Base-by-base conservation (phyloP, 2,797 vertebrate species). In the Salarias fasciatus region DNA sequence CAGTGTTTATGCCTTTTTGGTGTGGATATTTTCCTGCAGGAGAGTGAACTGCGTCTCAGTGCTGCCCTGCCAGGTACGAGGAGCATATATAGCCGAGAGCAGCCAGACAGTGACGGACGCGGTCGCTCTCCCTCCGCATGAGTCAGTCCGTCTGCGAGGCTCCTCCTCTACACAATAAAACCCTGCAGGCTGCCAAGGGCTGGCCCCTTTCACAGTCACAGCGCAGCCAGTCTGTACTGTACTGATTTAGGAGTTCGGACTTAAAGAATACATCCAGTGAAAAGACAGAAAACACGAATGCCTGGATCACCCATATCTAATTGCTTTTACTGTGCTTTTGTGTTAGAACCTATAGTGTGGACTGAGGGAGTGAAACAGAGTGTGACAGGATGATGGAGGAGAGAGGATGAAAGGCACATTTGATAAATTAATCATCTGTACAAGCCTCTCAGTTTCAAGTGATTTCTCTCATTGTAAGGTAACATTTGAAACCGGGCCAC, bases 141-240 rank as follows among this genome's bases (percentile, higher is more conserved):
- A 92, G 75, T 92, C 91, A 92, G 85, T 79, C 69, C 53, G 81
- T 80, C 82, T 83, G 57, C 6, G 65, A 76, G 76, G 18, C 84
- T 66, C 83, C 79, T 52, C 83, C 72, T 50, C 80, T 80, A 72
- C 89, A 91, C 69, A 91, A 76, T 86, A 89, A 90, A 79, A 87
- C 69, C 80, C 45, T 58, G 36, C 24, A 46, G 58, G 18, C 69
- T 49, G 13, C 41, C 46, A 35, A 3, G 43, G 18, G 42, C 47
- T 11, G 5, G 18, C 8, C 0, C 45, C 63, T 88, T 95, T 93
- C 95, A 95, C 79, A 95, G 92, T 95, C 96, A 95, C 90, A 94
- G 93, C 92, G 72, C 55, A 47, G 43, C 11, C 38, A 10, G 6
- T 3, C 18, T 24, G 18, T 2, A 24, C 18, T 24, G 18, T 24